Evolutionary conservation across 92 coral and sea anemone genomes (phyloP).

Genomic region (Ricordea florida): DNA sequence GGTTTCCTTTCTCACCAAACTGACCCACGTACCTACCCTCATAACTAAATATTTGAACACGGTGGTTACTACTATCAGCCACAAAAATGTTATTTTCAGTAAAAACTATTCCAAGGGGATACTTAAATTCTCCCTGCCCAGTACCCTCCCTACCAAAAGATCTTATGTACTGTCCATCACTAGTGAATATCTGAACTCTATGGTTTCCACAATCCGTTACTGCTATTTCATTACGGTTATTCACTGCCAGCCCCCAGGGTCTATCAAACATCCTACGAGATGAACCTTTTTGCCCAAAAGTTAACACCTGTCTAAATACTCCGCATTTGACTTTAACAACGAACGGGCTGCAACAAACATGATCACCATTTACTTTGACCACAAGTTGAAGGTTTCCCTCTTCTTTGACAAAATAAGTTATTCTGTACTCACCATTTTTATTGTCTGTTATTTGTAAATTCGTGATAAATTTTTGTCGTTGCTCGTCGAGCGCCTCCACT

Average conservation of each 20-base stretch:
- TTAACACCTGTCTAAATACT: background rate
- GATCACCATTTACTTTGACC: constrained; percentile 3
- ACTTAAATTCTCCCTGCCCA: constrained; percentile 1
- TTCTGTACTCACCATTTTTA: constrained; percentile 1
- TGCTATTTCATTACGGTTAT: constrained; percentile 1
- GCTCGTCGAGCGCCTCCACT: background rate
- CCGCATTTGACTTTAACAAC: background rate
- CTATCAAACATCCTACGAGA: background rate
- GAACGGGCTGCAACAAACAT: constrained; percentile 9
- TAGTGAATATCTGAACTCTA: constrained; percentile 11
- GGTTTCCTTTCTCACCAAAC: constrained; percentile 20
- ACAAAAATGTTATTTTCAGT: constrained; percentile 23
- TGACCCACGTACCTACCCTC: background rate
- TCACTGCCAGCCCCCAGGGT: constrained; percentile 38
- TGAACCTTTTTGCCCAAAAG: constrained; percentile 7
- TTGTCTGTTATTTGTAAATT: background rate
- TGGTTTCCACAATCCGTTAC: background rate
- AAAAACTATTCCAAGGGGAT: background rate
- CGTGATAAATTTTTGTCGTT: background rate
- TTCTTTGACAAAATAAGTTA: background rate
- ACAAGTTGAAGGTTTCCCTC: background rate
- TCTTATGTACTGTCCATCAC: background rate
- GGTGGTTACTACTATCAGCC: background rate
- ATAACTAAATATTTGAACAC: background rate
- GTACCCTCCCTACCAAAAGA: constrained; percentile 14